Evolutionary conservation across 1,140 invertebrate species (phyloP), one percentile per base, ranked within the genome.

Genomic region (Brachionus paranguensis): DNA sequence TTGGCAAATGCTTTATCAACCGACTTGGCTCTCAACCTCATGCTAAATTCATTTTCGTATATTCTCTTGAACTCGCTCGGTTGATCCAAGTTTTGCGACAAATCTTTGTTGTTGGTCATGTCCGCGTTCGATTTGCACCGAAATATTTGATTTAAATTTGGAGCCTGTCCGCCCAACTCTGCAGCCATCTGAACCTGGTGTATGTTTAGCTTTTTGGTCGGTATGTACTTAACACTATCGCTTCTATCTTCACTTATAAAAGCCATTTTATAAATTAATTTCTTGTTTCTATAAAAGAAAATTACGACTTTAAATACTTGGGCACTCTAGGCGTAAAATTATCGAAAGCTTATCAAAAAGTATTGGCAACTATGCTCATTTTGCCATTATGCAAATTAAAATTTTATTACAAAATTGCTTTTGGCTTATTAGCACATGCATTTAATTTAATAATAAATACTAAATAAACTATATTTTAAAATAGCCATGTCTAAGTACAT

Each of bases 21-120:
- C 68, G 68, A 72, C 41, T 72, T 72, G 37, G 68, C 68, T 72
- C 68, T 72, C 41, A 20, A n/a, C 17, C n/a, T 72, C 17, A 72
- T 72, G 11, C 33, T 72, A 72, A 72, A 72, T 20, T 72, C 68
- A 72, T 72, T 72, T 72, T 72, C 68, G 17, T 72, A 72, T 41
- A 72, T 72, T 72, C 68, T 37, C 43, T 43, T 72, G n/a, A 33
- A 43, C 20, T 72, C 68, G 20, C 33, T 43, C 5, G 68, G 17
- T 20, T 43, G 37, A 11, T 72, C 41, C 1, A 1, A 20, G 17
- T 60, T 60, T 8, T 8, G 17, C n/a, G 53, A 60, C 53, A 60
- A 60, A 17, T 41, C 41, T 20, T 14, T 43, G 41, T 14, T 43
- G 41, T 41, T 47, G 12, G 33, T 8, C 17, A 72, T 43, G 17